Evolutionary conservation across 2,797 vertebrate genomes (phyloP).

Genomic region (Sitta carolinensis): DNA sequence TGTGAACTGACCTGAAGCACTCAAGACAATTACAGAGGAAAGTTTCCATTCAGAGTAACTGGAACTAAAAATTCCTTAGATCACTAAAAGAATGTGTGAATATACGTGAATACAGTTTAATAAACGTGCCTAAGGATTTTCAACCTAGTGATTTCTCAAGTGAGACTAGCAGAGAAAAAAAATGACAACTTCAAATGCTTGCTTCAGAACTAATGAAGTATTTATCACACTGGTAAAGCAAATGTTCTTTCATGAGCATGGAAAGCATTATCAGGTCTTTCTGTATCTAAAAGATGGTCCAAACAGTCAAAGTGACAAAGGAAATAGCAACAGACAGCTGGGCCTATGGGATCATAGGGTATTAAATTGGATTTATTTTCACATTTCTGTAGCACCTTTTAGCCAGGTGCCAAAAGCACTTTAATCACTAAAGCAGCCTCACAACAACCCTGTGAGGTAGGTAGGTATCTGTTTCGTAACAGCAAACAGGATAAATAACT

Average conservation of each 20-base stretch:
- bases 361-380: constrained; percentile 28
- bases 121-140: background rate
- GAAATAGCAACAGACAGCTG: constrained; percentile 30
- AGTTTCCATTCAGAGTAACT: background rate
- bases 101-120: background rate
- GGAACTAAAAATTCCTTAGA: background rate
- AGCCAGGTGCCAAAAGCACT: constrained; percentile 22
- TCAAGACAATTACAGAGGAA: background rate
- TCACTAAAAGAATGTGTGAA: background rate
- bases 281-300: constrained; percentile 1
- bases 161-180: constrained; percentile 8
- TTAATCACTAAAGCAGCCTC: constrained; percentile 55
- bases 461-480: constrained; percentile 3
- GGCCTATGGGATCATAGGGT: background rate
- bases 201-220: background rate
- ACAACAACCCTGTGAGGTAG: constrained; percentile 76
- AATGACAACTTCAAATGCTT: background rate
- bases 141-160: background rate
- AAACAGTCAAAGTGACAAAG: constrained; percentile 5
- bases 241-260: background rate
- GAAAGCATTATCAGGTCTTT: background rate
- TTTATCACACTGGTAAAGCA: background rate
- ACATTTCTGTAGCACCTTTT: constrained; percentile 8
- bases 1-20: background rate
- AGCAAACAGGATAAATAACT: constrained; percentile 35